Percentiles rank a stretch among this genome's conserved stretches.
Conservation (phyloP, 1,140 invertebrate species). For the Cherax destructor region DNA sequence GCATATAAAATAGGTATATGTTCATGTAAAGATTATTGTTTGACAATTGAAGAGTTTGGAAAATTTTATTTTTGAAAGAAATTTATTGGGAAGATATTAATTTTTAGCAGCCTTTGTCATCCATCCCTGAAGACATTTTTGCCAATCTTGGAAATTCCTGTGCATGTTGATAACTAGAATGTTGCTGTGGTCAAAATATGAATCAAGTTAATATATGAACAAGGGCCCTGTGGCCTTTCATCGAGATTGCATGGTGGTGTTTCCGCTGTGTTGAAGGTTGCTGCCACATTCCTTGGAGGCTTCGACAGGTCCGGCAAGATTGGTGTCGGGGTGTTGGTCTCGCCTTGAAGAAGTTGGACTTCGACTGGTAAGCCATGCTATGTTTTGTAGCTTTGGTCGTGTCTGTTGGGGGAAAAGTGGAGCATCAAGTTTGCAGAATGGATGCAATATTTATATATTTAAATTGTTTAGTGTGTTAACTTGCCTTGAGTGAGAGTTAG, state of each 20-base stretch:
- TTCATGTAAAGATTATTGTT: not conserved
- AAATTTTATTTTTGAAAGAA: not conserved
- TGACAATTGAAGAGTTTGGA: not conserved
- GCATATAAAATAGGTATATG: not conserved
- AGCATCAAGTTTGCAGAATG: conserved; percentile 26
- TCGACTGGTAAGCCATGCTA: conserved; percentile 58
- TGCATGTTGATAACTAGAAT: conserved; percentile 42
- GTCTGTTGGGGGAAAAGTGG: conserved; percentile 57
- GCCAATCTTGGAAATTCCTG: conserved; percentile 13
- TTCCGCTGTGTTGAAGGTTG: conserved; percentile 43
- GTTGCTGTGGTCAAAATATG: conserved; percentile 48
- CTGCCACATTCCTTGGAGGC: conserved; percentile 51
- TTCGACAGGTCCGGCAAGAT: conserved; percentile 51
- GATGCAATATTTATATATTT: not conserved
- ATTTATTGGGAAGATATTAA: not conserved
- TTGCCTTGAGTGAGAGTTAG: not conserved
- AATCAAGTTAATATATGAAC: conserved; percentile 33
- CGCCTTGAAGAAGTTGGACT: conserved; percentile 35
- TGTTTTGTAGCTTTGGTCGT: conserved; percentile 67
- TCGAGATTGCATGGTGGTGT: conserved; percentile 37
- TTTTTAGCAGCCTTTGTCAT: conserved; percentile 12
- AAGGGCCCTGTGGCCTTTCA: conserved; percentile 27
- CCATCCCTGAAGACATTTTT: conserved; percentile 1
- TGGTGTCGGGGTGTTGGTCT: conserved; percentile 58
- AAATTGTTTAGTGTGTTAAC: not conserved